Evolutionary conservation across 1,140 invertebrate genomes (phyloP).

Genomic region (Tetraneura akinire): DNA sequence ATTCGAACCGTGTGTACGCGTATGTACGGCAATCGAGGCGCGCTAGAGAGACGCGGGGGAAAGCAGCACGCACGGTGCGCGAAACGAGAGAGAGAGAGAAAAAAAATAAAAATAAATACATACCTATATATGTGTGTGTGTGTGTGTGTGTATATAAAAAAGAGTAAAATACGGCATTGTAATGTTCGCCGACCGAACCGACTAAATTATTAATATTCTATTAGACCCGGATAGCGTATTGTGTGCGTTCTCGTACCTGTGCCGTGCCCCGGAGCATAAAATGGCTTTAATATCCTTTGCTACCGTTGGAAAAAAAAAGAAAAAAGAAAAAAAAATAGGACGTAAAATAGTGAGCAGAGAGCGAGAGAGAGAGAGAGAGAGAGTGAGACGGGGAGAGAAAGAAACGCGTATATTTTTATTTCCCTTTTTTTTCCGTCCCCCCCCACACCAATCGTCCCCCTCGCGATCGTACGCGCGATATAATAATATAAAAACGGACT

Average conservation of each 20-base stretch:
- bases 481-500: conserved; percentile 44
- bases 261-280: conserved; percentile 36
- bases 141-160: too few species aligned
- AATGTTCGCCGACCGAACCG: conserved; percentile 50
- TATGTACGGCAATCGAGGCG: too few species aligned
- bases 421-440: conserved; percentile 24
- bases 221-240: conserved; percentile 48
- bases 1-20: too few species aligned
- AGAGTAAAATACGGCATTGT: conserved; percentile 40
- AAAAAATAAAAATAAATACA: not conserved
- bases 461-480: not conserved
- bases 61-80: not conserved
- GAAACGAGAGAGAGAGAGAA: not conserved
- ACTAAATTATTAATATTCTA: conserved; percentile 52
- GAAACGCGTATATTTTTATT: conserved; percentile 43
- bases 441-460: too few species aligned
- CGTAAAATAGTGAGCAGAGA: too few species aligned
- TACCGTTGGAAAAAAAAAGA: too few species aligned
- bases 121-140: too few species aligned
- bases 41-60: not conserved
- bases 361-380: too few species aligned
- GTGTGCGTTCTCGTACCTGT: conserved; percentile 26
- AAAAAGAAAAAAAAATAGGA: too few species aligned
- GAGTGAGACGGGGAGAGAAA: not conserved
- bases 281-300: conserved; percentile 42